Evolutionary conservation across 1,140 invertebrate genomes (phyloP).

Genomic region (Akabosia matsudoensis): DNA sequence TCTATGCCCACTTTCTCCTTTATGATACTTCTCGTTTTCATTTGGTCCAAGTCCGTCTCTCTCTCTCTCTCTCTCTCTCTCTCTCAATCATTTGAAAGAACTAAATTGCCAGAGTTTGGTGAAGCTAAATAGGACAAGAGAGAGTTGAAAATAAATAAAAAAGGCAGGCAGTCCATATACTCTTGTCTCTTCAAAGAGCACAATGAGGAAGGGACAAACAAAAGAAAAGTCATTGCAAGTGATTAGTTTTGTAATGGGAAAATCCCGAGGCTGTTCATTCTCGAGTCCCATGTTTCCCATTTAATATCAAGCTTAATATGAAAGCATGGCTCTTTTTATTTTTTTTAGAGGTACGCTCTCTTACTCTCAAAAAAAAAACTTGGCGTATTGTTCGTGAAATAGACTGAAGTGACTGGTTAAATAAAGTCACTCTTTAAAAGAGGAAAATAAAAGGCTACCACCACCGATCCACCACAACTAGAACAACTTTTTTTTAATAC

Average conservation of each 20-base stretch:
- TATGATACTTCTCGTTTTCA: not conserved
- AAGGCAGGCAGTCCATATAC: not conserved
- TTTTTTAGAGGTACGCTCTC: too few relatives aligned
- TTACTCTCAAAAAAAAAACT: too few relatives aligned
- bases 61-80: not conserved
- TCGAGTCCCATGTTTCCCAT: slow-evolving; percentile 10
- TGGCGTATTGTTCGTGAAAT: not conserved
- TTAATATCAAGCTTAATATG: slow-evolving; percentile 20
- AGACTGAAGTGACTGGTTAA: slow-evolving; percentile 2
- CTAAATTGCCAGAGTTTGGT: not conserved
- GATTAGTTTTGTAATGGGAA: slow-evolving; percentile 21
- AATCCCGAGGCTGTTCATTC: slow-evolving; percentile 8
- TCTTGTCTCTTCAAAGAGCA: not conserved
- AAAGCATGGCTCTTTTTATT: slow-evolving; percentile 7
- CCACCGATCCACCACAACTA: not conserved
- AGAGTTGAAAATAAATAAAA: not conserved
- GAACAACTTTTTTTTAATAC: too few relatives aligned
- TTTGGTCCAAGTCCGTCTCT: too few relatives aligned
- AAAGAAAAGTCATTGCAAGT: slow-evolving; percentile 22
- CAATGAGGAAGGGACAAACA: slow-evolving; percentile 10
- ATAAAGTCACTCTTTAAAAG: not conserved
- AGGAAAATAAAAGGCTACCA: not conserved
- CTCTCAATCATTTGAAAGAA: slow-evolving; percentile 6
- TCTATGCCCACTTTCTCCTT: not conserved
- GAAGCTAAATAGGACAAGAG: slow-evolving; percentile 14